Percentiles rank a stretch among this genome's conserved stretches.
Evolutionary conservation across 2,888 invertebrate genomes (phyloP).

Genomic region (Didymodactylos carnosus): DNA sequence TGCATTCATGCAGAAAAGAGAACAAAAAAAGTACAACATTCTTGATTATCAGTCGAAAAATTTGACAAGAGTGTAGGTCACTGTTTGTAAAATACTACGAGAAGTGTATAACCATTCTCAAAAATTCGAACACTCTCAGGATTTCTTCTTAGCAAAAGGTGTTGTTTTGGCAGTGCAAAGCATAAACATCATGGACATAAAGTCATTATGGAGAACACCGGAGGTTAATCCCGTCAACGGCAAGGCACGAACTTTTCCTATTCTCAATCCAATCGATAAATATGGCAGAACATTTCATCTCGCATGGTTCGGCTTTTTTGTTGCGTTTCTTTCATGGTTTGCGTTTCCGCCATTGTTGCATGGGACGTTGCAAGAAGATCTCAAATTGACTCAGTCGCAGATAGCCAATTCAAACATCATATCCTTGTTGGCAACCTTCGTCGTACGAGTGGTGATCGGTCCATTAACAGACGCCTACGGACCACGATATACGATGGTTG

Average conservation of each 20-base stretch:
- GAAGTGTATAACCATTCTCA: too few species aligned
- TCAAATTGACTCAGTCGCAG: not conserved
- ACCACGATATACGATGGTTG: not conserved
- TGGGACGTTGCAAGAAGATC: not conserved
- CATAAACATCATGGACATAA: too few species aligned
- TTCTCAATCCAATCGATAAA: not conserved
- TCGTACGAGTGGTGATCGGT: not conserved
- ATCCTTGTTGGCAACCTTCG: not conserved
- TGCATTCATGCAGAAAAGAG: too few species aligned
- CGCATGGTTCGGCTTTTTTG: not conserved
- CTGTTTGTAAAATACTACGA: too few species aligned
- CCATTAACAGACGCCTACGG: not conserved
- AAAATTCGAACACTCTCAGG: too few species aligned
- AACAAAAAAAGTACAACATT: too few species aligned
- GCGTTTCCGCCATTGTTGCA: not conserved
- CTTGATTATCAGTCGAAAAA: too few species aligned
- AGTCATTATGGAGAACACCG: too few species aligned
- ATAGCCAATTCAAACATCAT: not conserved
- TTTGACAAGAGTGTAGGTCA: too few species aligned
- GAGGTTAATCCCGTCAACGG: not conserved
- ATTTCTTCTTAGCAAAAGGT: too few species aligned
- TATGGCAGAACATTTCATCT: not conserved
- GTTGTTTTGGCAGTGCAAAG: too few species aligned
- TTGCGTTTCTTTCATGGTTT: not conserved
- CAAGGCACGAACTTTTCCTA: not conserved